phyloP scores from a whole-genome alignment of 1,140 invertebrate genomes.

The Hirudo medicinalis region DNA sequence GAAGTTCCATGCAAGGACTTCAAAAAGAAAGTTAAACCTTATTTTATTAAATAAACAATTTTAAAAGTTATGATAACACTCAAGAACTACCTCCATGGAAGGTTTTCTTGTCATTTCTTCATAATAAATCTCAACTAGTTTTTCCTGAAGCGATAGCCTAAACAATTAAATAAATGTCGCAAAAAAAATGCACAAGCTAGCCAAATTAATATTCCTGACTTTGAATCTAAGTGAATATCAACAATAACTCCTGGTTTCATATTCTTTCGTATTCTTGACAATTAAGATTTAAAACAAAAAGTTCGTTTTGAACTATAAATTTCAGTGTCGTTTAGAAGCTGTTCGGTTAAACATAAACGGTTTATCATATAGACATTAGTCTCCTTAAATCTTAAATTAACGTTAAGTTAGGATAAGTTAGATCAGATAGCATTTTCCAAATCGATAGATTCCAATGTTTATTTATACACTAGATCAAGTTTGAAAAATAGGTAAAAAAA shows the following conservation, averaged over 20 bases:
- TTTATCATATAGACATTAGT: background rate
- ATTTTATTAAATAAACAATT: too few species aligned
- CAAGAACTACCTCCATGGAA: slow-evolving; percentile 28
- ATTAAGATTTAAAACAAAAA: too few species aligned
- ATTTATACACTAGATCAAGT: background rate
- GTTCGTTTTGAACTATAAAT: too few species aligned
- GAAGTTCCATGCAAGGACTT: too few species aligned
- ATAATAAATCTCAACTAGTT: slow-evolving; percentile 36
- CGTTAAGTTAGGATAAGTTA: background rate
- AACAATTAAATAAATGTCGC: slow-evolving; percentile 15
- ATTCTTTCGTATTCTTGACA: too few species aligned
- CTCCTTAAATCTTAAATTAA: background rate
- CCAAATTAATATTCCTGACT: too few species aligned
- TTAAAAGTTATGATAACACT: background rate
- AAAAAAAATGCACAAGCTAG: too few species aligned
- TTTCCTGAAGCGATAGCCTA: slow-evolving; percentile 37
- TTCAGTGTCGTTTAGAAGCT: too few species aligned
- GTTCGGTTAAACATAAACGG: too few species aligned
- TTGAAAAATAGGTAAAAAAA: background rate
- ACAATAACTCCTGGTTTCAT: too few species aligned
- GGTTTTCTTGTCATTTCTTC: slow-evolving; percentile 35
- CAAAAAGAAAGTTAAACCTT: too few species aligned
- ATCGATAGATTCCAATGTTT: background rate
- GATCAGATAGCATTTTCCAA: background rate
- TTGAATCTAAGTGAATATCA: too few species aligned